A percentile compares a stretch with the other conserved stretches of the same genome.
phyloP scores from a whole-genome alignment of 2,113 vertebrate genomes.

The Thymallus thymallus region DNA sequence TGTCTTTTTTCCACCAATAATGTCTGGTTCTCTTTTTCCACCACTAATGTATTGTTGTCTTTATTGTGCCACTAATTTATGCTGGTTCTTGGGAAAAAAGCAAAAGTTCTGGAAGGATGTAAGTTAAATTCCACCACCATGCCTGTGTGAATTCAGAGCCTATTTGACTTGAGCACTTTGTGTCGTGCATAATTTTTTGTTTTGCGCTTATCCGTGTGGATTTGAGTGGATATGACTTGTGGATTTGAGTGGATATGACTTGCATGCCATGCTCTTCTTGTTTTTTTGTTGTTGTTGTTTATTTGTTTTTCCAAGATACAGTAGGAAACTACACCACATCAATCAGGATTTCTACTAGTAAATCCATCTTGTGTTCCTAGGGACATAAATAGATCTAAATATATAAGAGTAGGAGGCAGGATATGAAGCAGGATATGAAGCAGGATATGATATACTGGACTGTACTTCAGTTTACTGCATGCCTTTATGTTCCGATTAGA shows the following conservation, averaged over 20 bases:
- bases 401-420: slow-evolving; percentile 43
- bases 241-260: too few species aligned
- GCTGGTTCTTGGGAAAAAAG: slow-evolving; percentile 86
- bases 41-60: slow-evolving; percentile 84
- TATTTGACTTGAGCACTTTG: slow-evolving; percentile 19
- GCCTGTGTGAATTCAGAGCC: slow-evolving; percentile 37
- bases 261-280: slow-evolving; percentile 66
- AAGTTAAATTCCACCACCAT: slow-evolving; percentile 87
- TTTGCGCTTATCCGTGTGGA: slow-evolving; percentile 41
- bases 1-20: slow-evolving; percentile 80
- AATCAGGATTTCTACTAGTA: slow-evolving; percentile 17
- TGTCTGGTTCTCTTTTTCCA: slow-evolving; percentile 73
- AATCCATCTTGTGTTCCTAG: neutral
- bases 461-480: slow-evolving; percentile 36
- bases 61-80: slow-evolving; percentile 76
- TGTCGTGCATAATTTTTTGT: slow-evolving; percentile 25
- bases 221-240: too few species aligned
- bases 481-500: slow-evolving; percentile 27
- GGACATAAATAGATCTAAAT: slow-evolving; percentile 48
- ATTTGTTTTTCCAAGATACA: slow-evolving; percentile 30
- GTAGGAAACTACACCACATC: slow-evolving; percentile 17
- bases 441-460: slow-evolving; percentile 45
- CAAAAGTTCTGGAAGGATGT: slow-evolving; percentile 95
- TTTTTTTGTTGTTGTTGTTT: slow-evolving; percentile 36
- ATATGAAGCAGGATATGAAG: too few species aligned